phyloP scores from a whole-genome alignment of 1,140 invertebrate genomes.

The Tetramorium alpestre region DNA sequence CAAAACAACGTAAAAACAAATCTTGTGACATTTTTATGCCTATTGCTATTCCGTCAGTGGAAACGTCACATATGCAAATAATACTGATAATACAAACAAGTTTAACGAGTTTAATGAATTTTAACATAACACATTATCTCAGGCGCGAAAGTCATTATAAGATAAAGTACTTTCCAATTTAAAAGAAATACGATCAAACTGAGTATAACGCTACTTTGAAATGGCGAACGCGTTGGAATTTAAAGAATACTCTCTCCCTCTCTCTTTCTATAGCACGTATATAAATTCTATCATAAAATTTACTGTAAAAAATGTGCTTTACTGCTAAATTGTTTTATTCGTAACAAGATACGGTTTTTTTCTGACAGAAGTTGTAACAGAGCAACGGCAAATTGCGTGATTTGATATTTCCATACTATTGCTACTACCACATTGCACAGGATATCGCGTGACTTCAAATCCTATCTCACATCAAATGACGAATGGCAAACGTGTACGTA shows the following conservation, averaged over 20 bases:
- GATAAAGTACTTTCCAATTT: not conserved
- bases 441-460: conserved; percentile 55
- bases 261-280: not conserved
- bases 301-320: not conserved
- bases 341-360: conserved; percentile 9
- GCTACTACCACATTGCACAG: conserved; percentile 5
- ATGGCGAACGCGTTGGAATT: not conserved
- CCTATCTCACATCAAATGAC: conserved; percentile 44
- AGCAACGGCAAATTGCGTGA: conserved; percentile 37
- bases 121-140: not conserved
- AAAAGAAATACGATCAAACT: not conserved
- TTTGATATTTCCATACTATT: conserved; percentile 50
- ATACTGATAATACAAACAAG: not conserved
- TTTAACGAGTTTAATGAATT: not conserved
- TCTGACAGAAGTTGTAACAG: conserved; percentile 1
- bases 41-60: not conserved
- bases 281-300: not conserved
- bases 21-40: not conserved
- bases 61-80: not conserved
- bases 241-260: not conserved
- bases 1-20: not conserved
- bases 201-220: not conserved
- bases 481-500: conserved; percentile 11
- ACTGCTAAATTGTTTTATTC: not conserved
- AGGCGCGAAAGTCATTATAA: not conserved